These are phyloP conservation scores for Bombus balteatus DNA, from an alignment of 1,140 invertebrate species.

Conservation along the genomic window DNA sequence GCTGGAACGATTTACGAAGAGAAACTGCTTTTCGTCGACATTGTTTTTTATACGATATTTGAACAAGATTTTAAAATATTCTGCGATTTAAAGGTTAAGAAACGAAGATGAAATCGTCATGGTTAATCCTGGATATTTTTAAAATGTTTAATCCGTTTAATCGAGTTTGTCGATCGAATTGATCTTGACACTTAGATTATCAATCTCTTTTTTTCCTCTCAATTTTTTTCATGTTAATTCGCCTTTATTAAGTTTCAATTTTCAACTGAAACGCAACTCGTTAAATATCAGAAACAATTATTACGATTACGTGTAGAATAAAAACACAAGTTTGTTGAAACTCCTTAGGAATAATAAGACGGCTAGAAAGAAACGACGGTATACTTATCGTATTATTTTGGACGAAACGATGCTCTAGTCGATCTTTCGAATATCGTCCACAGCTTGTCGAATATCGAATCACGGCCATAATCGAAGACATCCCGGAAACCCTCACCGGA, in stretches of 20 bases:
- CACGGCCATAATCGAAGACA: constrained; percentile 13
- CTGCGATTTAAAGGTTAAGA: background rate
- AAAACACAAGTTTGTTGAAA: background rate
- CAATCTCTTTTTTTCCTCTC: no score
- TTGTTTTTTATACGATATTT: background rate
- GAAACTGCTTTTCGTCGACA: background rate
- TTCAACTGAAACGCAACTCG: background rate
- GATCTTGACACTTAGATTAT: background rate
- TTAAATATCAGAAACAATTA: background rate
- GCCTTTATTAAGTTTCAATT: background rate
- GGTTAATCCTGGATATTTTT: background rate
- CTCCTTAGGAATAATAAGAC: background rate
- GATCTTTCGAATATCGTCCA: background rate
- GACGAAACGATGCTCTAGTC: background rate
- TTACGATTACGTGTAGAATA: no score
- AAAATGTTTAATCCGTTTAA: background rate
- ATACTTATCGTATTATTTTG: background rate
- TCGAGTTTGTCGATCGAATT: background rate
- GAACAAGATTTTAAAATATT: background rate
- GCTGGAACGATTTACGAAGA: background rate
- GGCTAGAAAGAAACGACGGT: background rate
- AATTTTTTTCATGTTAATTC: background rate
- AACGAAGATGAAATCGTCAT: background rate
- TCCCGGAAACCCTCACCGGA: constrained; percentile 36
- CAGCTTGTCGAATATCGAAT: constrained; percentile 7